Base-by-base conservation (phyloP, 2,797 vertebrate genomes). In the Dromococcyx pavoninus region DNA sequence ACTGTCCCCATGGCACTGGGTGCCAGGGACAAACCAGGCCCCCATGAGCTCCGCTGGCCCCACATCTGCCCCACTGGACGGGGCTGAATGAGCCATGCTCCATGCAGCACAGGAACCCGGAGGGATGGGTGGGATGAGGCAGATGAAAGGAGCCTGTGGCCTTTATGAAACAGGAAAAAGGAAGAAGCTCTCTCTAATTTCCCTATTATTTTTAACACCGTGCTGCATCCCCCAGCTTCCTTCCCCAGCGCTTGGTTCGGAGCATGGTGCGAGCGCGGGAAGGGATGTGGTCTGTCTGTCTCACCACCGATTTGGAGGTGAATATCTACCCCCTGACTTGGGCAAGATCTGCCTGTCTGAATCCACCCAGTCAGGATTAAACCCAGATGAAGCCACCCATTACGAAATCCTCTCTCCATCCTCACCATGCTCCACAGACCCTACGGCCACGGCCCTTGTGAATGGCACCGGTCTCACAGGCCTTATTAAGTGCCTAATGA, bases 241-340 rank as follows among this genome's bases (percentile, higher is more conserved):
- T 86, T 71, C 28, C 10, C 13, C 0, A 0, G n/a, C 1, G 4
- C 62, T 64, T 24, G 39, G 24, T 73, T 84, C 6, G 1, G 64
- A 61, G 37, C 32, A 3, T 0, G 0, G 39, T 0, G 0, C 0
- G 8, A 76, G 60, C 0, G 0, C 9, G 9, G 69, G 88, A 93
- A 73, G 48, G 66, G 70, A 71, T 61, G 76, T 60, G 73, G 53
- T 41, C 79, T 57, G 44, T 18, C 30, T 2, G 1, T 43, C 73
- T 77, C 61, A 32, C n/a, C 43, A 0, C 23, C 5, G 5, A 2
- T 57, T 53, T 17, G 10, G 27, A n/a, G 25, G 32, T 15, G 50
- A 70, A 62, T 35, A 41, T 23, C 61, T 83, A 10, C 6, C 18
- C 28, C n/a, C 8, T 4, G 0, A 1, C 21, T 4, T 30, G 25